Conservation (phyloP, 2,797 vertebrate species). For the Anomalospiza imberbis region DNA sequence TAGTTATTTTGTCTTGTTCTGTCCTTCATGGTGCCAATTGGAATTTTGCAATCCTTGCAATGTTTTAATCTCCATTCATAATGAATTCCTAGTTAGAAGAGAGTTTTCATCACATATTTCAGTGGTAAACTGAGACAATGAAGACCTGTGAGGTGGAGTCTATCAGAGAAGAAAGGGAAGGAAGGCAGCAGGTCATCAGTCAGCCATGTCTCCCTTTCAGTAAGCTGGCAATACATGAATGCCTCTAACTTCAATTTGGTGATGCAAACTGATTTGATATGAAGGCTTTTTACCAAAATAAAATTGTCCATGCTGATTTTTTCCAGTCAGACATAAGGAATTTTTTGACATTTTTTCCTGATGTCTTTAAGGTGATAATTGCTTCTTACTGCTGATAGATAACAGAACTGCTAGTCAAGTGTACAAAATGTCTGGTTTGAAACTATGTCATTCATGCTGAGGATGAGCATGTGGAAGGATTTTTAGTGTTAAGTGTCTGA, state of each 20-base stretch:
- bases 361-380: neutral
- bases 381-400: neutral
- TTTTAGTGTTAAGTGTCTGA: neutral
- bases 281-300: neutral
- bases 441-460: neutral
- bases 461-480: neutral
- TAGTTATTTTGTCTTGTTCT: neutral
- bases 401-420: neutral
- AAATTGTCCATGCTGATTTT: neutral
- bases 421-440: neutral
- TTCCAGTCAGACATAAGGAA: neutral
- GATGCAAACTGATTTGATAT: neutral
- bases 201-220: neutral
- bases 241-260: neutral
- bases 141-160: neutral
- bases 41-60: neutral
- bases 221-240: neutral
- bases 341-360: neutral
- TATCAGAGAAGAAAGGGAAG: neutral
- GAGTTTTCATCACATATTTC: neutral
- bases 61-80: neutral
- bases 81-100: neutral
- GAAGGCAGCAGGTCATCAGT: neutral
- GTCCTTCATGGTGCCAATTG: accelerated
- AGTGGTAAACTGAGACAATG: neutral